Evolutionary conservation across 2,888 invertebrate species (phyloP).

Genomic region (Archips crataeganus): DNA sequence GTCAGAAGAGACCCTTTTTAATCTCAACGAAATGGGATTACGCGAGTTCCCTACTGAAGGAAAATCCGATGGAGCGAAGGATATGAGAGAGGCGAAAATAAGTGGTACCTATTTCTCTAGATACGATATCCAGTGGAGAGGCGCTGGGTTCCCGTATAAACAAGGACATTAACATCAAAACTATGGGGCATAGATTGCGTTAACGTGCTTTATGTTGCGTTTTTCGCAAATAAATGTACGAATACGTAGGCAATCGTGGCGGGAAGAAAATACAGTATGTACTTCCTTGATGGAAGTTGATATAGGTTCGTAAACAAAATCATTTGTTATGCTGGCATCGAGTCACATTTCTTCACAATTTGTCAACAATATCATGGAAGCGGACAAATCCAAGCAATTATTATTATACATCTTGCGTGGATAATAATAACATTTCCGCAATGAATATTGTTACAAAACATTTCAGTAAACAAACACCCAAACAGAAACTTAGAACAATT

Average conservation of each 20-base stretch:
- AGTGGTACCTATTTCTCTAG: conserved; percentile 49
- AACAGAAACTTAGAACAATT: neutral
- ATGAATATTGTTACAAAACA: neutral
- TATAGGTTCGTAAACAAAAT: conserved; percentile 31
- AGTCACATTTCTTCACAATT: neutral
- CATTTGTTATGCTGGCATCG: conserved; percentile 20
- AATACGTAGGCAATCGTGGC: conserved; percentile 46
- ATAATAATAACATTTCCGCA: neutral
- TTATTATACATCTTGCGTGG: neutral
- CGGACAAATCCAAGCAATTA: neutral
- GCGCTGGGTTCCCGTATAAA: conserved; percentile 67
- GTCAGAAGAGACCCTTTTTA: conserved; percentile 68
- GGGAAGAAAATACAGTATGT: conserved; percentile 31
- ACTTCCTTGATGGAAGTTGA: conserved; percentile 22
- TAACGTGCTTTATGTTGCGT: conserved; percentile 68
- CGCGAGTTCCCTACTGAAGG: conserved; percentile 56
- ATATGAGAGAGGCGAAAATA: conserved; percentile 51
- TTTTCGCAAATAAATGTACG: conserved; percentile 61
- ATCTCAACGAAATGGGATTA: conserved; percentile 72
- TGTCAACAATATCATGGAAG: conserved; percentile 1
- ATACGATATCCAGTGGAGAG: conserved; percentile 60
- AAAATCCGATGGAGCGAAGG: conserved; percentile 62
- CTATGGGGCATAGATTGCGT: conserved; percentile 73
- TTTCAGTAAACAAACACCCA: neutral
- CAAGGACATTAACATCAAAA: conserved; percentile 78